phyloP scores from a whole-genome alignment of 2,113 vertebrate genomes.

The Mellivora capensis region DNA sequence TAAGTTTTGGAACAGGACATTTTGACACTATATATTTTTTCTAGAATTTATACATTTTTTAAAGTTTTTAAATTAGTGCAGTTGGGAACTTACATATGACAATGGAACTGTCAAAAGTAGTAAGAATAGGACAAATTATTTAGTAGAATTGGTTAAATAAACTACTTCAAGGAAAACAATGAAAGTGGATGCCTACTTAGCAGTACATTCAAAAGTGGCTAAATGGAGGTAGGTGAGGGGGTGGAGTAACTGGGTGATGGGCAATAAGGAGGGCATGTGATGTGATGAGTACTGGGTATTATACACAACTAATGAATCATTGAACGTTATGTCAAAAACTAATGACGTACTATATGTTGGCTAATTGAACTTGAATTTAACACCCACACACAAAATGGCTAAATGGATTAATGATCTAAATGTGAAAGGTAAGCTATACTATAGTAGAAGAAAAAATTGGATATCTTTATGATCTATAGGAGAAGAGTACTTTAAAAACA shows the following conservation, averaged over 20 bases:
- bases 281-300: too few species aligned
- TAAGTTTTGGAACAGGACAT: background rate
- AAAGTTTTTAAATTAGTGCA: background rate
- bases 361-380: too few species aligned
- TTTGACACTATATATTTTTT: background rate
- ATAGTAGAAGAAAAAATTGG: background rate
- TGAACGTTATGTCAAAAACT: too few species aligned
- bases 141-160: background rate
- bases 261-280: too few species aligned
- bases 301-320: too few species aligned
- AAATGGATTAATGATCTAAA: background rate
- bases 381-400: background rate
- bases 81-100: background rate
- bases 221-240: background rate
- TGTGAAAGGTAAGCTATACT: background rate
- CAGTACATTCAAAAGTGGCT: background rate
- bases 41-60: background rate
- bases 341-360: too few species aligned
- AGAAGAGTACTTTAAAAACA: background rate
- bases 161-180: background rate
- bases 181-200: background rate
- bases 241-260: too few species aligned
- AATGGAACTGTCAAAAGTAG: background rate
- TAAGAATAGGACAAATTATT: background rate
- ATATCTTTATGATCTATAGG: background rate